These are phyloP conservation scores for Gandaritis pyraliata DNA, from an alignment of 2,888 invertebrate genomes.

Conservation along the genomic window DNA sequence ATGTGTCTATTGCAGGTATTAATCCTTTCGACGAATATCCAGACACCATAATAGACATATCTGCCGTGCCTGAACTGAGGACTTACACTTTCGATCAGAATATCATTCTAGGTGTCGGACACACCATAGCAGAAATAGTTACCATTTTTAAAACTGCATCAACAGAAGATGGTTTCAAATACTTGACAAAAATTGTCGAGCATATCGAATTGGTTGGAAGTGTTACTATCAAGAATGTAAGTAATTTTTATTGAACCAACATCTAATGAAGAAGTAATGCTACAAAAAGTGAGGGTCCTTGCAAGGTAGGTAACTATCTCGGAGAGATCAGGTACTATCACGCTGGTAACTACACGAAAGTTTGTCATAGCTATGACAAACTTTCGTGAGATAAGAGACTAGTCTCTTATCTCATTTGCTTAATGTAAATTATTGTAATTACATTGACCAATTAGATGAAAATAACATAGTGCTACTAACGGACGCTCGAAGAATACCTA, in stretches of 20 bases:
- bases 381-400: too few relatives aligned
- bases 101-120: slow-evolving; percentile 67
- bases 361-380: too few relatives aligned
- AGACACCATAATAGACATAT: slow-evolving; percentile 65
- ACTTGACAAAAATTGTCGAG: slow-evolving; percentile 84
- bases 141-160: slow-evolving; percentile 64
- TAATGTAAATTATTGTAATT: too few relatives aligned
- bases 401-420: too few relatives aligned
- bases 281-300: too few relatives aligned
- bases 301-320: too few relatives aligned
- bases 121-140: slow-evolving; percentile 68
- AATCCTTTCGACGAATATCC: slow-evolving; percentile 67
- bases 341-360: too few relatives aligned
- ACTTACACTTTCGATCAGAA: slow-evolving; percentile 62
- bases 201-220: slow-evolving; percentile 89
- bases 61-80: slow-evolving; percentile 63
- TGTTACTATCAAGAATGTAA: slow-evolving; percentile 89
- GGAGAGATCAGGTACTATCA: too few relatives aligned
- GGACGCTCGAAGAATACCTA: neutral
- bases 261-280: neutral
- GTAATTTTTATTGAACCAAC: slow-evolving; percentile 41
- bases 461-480: neutral
- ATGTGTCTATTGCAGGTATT: slow-evolving; percentile 58
- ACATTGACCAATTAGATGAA: neutral
- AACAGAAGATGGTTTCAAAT: slow-evolving; percentile 79